These are phyloP conservation scores for Ctenodactylus gundi DNA, from an alignment of 2,113 vertebrate genomes.

Conservation along the genomic window DNA sequence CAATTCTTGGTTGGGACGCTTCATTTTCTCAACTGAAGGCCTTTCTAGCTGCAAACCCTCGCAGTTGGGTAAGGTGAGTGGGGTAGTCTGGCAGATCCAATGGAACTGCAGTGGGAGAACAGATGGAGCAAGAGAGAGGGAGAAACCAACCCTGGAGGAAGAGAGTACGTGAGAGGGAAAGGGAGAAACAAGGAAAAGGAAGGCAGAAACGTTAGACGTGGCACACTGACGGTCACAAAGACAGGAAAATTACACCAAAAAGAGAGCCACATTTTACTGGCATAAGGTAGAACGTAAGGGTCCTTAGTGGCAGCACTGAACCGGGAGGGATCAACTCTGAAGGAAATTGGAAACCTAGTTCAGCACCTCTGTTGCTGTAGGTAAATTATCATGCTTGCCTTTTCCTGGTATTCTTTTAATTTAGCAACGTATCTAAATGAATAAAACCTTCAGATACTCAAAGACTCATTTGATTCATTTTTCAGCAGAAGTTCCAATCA, in stretches of 20 bases:
- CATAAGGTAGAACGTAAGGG: neutral
- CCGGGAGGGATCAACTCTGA: neutral
- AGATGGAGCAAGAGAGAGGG: neutral
- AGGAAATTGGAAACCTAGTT: neutral
- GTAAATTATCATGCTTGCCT: neutral
- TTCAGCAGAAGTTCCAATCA: neutral
- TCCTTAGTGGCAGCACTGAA: neutral
- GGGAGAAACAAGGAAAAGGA: neutral
- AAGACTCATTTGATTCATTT: slow-evolving; percentile 16
- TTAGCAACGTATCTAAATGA: slow-evolving; percentile 3
- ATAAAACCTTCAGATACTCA: neutral
- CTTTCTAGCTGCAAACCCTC: neutral
- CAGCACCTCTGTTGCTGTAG: neutral
- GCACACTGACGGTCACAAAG: neutral
- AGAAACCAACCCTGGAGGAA: neutral
- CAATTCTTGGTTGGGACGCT: neutral
- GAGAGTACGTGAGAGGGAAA: neutral
- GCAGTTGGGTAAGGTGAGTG: neutral
- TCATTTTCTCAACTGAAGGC: neutral
- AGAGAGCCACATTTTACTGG: neutral
- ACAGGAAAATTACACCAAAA: neutral
- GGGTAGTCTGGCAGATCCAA: neutral
- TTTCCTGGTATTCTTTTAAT: slow-evolving; percentile 18
- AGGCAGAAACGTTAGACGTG: neutral
- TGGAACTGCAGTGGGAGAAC: neutral